These are phyloP conservation scores for Folsomia candida DNA, from an alignment of 2,888 invertebrate species.

Conservation along the genomic window DNA sequence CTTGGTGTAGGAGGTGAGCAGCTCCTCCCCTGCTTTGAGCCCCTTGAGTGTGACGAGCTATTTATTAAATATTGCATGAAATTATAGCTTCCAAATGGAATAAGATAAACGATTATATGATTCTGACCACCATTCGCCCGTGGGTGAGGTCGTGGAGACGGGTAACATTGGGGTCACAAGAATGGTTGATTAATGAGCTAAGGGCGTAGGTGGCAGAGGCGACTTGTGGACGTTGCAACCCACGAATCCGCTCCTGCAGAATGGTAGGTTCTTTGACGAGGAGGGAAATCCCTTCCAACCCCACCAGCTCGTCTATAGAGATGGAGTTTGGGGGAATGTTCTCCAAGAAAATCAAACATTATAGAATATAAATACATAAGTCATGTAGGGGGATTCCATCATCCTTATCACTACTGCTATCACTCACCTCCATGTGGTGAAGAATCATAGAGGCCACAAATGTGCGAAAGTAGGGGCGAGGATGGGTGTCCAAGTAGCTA, in stretches of 20 bases:
- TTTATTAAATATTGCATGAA: too few species aligned
- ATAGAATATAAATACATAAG: too few species aligned
- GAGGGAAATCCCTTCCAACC: conserved; percentile 31
- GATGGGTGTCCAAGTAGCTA: conserved; percentile 19
- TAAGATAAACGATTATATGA: too few species aligned
- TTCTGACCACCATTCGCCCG: conserved; percentile 53
- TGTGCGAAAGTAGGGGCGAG: conserved; percentile 33
- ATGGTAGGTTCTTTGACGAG: conserved; percentile 32
- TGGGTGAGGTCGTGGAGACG: conserved; percentile 57
- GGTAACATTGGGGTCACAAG: conserved; percentile 79
- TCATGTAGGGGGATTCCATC: too few species aligned
- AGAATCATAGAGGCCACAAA: conserved; percentile 59
- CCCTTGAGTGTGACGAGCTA: conserved; percentile 65
- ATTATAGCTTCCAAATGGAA: too few species aligned
- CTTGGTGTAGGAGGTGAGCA: conserved; percentile 77
- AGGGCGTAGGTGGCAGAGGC: conserved; percentile 75
- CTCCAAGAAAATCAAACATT: too few species aligned
- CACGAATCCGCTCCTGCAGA: conserved; percentile 30
- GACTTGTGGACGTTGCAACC: conserved; percentile 54
- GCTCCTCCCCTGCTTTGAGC: conserved; percentile 66
- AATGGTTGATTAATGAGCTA: conserved; percentile 79
- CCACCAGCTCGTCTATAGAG: conserved; percentile 41
- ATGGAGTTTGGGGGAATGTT: conserved; percentile 78
- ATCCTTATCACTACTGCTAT: too few species aligned
- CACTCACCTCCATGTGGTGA: conserved; percentile 71